phyloP scores from a whole-genome alignment of 1,140 invertebrate genomes.

The Achatina immaculata region DNA sequence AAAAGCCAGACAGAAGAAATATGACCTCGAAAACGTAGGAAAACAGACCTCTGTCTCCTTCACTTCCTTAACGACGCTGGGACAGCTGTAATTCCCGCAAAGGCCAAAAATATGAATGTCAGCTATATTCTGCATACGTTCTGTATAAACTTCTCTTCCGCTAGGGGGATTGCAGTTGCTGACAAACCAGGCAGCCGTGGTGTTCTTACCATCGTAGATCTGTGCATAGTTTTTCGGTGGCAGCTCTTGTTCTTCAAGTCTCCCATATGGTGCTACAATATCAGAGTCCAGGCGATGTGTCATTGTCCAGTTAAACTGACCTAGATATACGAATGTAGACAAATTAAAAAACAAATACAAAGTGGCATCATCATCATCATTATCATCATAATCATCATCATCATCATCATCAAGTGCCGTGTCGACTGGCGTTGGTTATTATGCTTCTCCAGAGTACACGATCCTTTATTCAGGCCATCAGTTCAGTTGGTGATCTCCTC shows the following conservation, averaged over 20 bases:
- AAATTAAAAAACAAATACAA: too few species aligned
- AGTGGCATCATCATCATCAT: too few species aligned
- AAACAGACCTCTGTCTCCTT: constrained; percentile 26
- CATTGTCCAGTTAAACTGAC: constrained; percentile 35
- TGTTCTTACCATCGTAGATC: constrained; percentile 48
- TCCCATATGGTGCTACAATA: background rate
- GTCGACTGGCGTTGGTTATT: too few species aligned
- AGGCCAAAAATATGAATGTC: constrained; percentile 77
- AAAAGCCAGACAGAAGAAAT: constrained; percentile 70
- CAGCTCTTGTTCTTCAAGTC: background rate
- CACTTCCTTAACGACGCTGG: background rate
- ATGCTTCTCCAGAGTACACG: too few species aligned
- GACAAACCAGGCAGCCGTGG: constrained; percentile 75
- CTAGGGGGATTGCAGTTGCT: constrained; percentile 76
- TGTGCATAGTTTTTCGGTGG: background rate
- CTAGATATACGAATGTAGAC: too few species aligned
- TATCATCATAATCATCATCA: too few species aligned
- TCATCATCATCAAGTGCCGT: too few species aligned
- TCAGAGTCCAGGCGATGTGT: constrained; percentile 17
- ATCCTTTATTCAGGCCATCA: too few species aligned
- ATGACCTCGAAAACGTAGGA: constrained; percentile 35
- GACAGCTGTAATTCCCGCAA: constrained; percentile 69
- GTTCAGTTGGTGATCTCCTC: too few species aligned
- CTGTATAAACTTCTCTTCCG: constrained; percentile 73
- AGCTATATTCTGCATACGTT: constrained; percentile 73